A percentile compares a stretch with the other conserved stretches of the same genome.
Evolutionary conservation across 2,797 vertebrate species (phyloP).

Genomic region (Phrynocephalus vlangalii): DNA sequence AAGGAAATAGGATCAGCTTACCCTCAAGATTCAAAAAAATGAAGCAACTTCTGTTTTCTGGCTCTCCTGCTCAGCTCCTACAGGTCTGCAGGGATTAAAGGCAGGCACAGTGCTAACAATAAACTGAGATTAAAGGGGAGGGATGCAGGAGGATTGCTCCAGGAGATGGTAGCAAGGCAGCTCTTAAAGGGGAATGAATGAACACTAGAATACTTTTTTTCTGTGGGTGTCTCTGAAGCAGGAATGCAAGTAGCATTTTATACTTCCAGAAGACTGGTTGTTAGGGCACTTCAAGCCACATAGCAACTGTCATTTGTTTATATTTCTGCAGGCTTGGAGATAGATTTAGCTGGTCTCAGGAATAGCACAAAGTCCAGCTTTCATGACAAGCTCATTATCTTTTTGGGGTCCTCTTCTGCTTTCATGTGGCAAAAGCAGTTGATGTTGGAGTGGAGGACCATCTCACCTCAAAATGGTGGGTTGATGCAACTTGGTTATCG

Average conservation of each 20-base stretch:
- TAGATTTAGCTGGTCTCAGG: background rate
- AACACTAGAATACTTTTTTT: slow-evolving; percentile 53
- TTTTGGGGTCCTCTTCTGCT: background rate
- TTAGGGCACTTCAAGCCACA: background rate
- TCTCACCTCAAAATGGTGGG: too few species aligned
- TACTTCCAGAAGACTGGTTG: background rate
- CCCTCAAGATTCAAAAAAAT: slow-evolving; percentile 64
- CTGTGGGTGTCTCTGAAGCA: slow-evolving; percentile 49
- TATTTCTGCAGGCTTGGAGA: background rate
- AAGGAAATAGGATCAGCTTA: slow-evolving; percentile 65
- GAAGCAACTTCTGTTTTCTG: slow-evolving; percentile 60
- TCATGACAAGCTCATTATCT: background rate
- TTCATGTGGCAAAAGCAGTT: background rate
- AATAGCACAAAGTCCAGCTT: background rate
- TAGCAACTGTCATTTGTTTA: background rate
- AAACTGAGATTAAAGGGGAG: slow-evolving; percentile 71
- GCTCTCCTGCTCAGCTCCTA: slow-evolving; percentile 64
- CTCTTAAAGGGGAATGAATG: slow-evolving; percentile 71
- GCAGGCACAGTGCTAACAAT: slow-evolving; percentile 63
- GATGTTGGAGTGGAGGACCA: background rate
- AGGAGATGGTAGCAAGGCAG: slow-evolving; percentile 75
- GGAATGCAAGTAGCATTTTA: slow-evolving; percentile 6
- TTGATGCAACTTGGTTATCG: too few species aligned
- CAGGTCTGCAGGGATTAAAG: slow-evolving; percentile 74
- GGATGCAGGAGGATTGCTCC: slow-evolving; percentile 71